Percentiles rank a stretch among this genome's conserved stretches.
Conservation (phyloP, 2,888 invertebrate genomes). For the Chrysolina haemoptera region DNA sequence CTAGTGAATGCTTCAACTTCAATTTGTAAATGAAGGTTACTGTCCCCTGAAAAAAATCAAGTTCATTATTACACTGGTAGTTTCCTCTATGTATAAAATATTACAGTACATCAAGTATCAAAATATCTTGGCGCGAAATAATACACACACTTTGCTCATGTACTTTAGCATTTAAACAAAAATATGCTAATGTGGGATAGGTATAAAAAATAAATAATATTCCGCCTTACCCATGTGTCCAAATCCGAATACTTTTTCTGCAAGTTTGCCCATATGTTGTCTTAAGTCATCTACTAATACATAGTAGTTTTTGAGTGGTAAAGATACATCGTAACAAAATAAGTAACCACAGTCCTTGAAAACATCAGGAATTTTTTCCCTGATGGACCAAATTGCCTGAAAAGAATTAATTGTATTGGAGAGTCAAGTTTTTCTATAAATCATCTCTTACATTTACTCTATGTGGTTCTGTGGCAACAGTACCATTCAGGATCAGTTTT, state of each 20-base stretch:
- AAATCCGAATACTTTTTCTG: constrained; percentile 84
- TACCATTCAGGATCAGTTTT: constrained; percentile 85
- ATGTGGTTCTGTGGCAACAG: constrained; percentile 82
- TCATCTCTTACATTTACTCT: constrained; percentile 78
- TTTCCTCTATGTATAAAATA: background rate
- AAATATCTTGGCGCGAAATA: too few species aligned
- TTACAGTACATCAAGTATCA: too few species aligned
- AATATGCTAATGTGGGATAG: too few species aligned
- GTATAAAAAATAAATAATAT: background rate
- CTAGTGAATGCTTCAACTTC: constrained; percentile 73
- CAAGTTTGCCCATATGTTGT: constrained; percentile 75
- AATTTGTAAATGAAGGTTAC: constrained; percentile 94
- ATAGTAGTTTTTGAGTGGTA: constrained; percentile 88
- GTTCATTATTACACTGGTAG: background rate
- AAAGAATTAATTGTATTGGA: constrained; percentile 43
- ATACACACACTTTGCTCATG: too few species aligned
- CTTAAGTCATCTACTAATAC: constrained; percentile 81
- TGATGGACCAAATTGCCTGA: constrained; percentile 85
- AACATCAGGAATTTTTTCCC: constrained; percentile 87
- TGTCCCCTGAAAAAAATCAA: constrained; percentile 79
- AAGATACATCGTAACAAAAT: constrained; percentile 93
- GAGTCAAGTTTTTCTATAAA: background rate
- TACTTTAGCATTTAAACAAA: too few species aligned
- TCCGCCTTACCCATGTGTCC: constrained; percentile 88
- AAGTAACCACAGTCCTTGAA: constrained; percentile 81